Evolutionary conservation across 2,113 vertebrate species (phyloP).

Genomic region (Rhinolophus ferrumequinum): DNA sequence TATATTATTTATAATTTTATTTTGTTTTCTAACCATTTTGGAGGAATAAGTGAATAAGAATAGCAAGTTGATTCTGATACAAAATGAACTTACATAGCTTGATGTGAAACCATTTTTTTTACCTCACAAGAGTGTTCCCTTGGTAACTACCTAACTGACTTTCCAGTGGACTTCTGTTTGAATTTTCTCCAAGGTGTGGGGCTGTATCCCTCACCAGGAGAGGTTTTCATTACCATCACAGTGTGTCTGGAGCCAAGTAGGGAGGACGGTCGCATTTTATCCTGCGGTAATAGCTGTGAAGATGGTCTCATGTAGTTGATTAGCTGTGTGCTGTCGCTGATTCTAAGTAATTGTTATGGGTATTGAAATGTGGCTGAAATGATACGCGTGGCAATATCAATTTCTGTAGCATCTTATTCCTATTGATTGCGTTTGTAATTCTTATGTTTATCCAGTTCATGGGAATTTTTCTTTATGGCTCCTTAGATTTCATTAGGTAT

Average conservation of each 20-base stretch:
- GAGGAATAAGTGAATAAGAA: neutral
- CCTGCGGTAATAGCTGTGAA: conserved; percentile 67
- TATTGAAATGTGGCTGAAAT: conserved; percentile 74
- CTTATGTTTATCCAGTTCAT: conserved; percentile 68
- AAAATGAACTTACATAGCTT: neutral
- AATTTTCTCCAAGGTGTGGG: neutral
- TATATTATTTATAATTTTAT: neutral
- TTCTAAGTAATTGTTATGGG: conserved; percentile 76
- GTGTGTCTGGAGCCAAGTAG: neutral
- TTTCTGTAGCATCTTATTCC: conserved; percentile 71
- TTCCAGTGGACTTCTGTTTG: neutral
- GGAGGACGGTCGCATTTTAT: neutral
- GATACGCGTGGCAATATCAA: conserved; percentile 70
- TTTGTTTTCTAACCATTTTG: neutral
- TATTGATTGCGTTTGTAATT: conserved; percentile 68
- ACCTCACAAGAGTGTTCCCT: neutral
- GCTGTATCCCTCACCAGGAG: conserved; percentile 38
- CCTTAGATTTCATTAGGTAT: conserved; percentile 68
- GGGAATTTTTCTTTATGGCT: conserved; percentile 71
- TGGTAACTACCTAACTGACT: neutral
- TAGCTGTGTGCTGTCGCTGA: conserved; percentile 70
- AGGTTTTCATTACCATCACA: conserved; percentile 69
- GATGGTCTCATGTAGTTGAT: conserved; percentile 73
- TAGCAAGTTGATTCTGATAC: neutral
- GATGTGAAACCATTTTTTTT: neutral